Evolutionary conservation across 2,113 vertebrate genomes (phyloP).

Genomic region (Ammodytes dubius): DNA sequence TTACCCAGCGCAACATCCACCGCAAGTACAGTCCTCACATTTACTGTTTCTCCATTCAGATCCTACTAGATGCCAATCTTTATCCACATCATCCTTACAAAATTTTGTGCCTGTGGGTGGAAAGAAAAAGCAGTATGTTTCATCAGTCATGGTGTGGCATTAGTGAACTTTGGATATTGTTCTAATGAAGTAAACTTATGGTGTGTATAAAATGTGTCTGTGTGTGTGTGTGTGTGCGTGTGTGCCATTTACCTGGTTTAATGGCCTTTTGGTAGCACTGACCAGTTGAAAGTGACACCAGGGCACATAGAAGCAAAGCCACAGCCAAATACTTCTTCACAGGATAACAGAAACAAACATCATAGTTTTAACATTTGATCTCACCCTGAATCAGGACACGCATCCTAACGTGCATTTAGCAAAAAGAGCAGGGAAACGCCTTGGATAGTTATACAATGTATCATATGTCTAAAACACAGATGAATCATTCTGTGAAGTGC

Average conservation of each 20-base stretch:
- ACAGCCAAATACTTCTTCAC: slow-evolving; percentile 57
- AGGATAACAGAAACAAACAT: slow-evolving; percentile 14
- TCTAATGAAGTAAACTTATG: background rate
- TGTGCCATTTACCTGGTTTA: slow-evolving; percentile 12
- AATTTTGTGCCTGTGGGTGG: slow-evolving; percentile 8
- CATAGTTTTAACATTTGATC: background rate
- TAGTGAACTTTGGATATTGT: background rate
- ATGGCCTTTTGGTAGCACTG: fast-evolving
- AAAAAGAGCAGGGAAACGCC: background rate
- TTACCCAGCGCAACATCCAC: slow-evolving; percentile 46
- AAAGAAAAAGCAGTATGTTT: background rate
- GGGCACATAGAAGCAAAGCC: slow-evolving; percentile 53
- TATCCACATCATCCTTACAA: slow-evolving; percentile 61
- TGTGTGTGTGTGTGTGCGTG: background rate
- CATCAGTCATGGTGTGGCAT: background rate
- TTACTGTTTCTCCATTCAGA: slow-evolving; percentile 65
- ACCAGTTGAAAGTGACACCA: slow-evolving; percentile 46
- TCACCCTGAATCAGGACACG: background rate
- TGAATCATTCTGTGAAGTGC: background rate
- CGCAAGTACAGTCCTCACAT: slow-evolving; percentile 59
- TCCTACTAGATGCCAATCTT: slow-evolving; percentile 57
- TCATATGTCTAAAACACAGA: background rate
- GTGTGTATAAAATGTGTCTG: background rate
- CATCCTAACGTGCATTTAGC: background rate
- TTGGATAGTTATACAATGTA: background rate